Evolutionary conservation across 1,140 invertebrate genomes (phyloP).

Genomic region (Colletes latitarsis): DNA sequence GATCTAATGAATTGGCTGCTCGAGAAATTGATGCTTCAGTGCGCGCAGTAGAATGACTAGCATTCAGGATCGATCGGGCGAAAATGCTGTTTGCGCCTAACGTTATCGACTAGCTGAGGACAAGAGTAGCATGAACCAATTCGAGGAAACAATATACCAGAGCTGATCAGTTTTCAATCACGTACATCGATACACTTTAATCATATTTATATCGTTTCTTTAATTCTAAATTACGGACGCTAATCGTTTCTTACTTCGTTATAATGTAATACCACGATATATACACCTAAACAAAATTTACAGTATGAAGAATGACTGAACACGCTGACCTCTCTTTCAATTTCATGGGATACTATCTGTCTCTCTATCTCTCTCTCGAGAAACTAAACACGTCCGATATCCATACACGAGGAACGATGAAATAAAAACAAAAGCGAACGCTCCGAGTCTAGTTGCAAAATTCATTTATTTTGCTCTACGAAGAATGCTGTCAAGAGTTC

Average conservation of each 20-base stretch:
- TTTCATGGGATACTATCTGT: slow-evolving; percentile 2
- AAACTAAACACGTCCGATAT: background rate
- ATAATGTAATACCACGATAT: slow-evolving; percentile 19
- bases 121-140: slow-evolving; percentile 20
- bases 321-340: background rate
- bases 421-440: slow-evolving; percentile 34
- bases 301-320: slow-evolving; percentile 16
- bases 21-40: slow-evolving; percentile 31
- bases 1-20: slow-evolving; percentile 38
- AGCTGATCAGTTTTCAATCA: slow-evolving; percentile 17
- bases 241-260: slow-evolving; percentile 34
- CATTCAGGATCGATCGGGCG: slow-evolving; percentile 40
- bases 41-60: slow-evolving; percentile 48
- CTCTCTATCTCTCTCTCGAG: background rate
- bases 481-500: slow-evolving; percentile 52
- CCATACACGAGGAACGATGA: slow-evolving; percentile 36
- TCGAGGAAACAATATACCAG: slow-evolving; percentile 29
- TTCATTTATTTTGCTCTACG: slow-evolving; percentile 64
- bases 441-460: slow-evolving; percentile 61
- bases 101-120: slow-evolving; percentile 37
- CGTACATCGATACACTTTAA: slow-evolving; percentile 31
- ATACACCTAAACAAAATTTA: slow-evolving; percentile 46
- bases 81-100: slow-evolving; percentile 43
- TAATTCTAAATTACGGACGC: slow-evolving; percentile 39
- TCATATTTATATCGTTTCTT: slow-evolving; percentile 24